Evolutionary conservation across 2,113 vertebrate genomes (phyloP).

Genomic region (Theristicus caerulescens): DNA sequence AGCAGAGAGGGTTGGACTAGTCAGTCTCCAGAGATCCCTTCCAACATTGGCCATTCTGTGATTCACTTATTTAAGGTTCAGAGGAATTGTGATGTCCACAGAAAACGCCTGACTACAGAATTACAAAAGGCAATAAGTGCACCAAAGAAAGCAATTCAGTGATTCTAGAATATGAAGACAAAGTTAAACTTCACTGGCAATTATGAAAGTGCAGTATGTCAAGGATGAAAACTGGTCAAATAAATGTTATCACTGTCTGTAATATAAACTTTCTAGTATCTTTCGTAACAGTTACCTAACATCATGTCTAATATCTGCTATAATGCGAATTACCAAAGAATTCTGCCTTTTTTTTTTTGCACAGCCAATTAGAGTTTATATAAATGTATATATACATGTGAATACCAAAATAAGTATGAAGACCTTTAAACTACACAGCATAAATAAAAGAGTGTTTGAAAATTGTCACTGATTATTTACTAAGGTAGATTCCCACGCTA

Average conservation of each 20-base stretch:
- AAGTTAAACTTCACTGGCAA: not conserved
- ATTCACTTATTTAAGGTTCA: not conserved
- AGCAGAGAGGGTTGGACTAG: not conserved
- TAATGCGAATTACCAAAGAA: not conserved
- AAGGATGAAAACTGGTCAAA: not conserved
- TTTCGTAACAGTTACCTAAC: not conserved
- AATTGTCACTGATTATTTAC: not conserved
- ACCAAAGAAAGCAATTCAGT: not conserved
- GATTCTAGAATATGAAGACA: not conserved
- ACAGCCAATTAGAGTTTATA: not conserved
- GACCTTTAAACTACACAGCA: not conserved
- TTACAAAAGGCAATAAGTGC: not conserved
- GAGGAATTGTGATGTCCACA: not conserved
- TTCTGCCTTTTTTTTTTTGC: not conserved
- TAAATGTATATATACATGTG: not conserved
- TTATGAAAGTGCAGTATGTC: not conserved
- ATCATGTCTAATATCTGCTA: not conserved
- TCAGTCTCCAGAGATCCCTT: not conserved
- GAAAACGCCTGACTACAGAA: not conserved
- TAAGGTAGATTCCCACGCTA: not conserved
- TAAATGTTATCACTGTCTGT: not conserved
- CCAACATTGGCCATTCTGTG: not conserved
- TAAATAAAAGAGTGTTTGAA: not conserved
- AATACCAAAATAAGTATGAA: not conserved
- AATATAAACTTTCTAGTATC: not conserved